phyloP scores from a whole-genome alignment of 2,797 vertebrate genomes.

The Ciconia nigra region DNA sequence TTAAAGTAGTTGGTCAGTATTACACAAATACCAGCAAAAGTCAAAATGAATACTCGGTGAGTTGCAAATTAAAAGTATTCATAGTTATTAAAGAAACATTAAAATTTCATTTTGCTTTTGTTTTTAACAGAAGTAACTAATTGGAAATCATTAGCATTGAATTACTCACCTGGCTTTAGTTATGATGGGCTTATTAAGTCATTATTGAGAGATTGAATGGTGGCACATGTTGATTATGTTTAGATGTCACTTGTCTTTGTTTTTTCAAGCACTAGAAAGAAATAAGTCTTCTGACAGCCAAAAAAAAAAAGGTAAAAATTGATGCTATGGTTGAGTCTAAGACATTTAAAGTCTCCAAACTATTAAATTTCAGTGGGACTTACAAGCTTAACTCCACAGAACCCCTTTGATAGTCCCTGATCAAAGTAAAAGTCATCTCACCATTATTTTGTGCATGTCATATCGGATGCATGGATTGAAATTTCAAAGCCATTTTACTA shows the following conservation, averaged over 20 bases:
- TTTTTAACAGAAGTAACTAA: neutral
- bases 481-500: neutral
- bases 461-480: neutral
- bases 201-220: neutral
- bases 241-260: neutral
- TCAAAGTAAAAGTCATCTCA: neutral
- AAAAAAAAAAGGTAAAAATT: neutral
- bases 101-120: neutral
- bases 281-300: neutral
- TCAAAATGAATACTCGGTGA: accelerated
- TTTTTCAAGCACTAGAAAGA: neutral
- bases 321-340: neutral
- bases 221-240: neutral
- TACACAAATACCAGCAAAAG: neutral
- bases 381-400: neutral
- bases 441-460: accelerated
- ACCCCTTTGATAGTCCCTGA: neutral
- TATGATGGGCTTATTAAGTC: constrained; percentile 5
- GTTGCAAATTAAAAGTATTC: neutral
- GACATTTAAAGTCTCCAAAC: neutral
- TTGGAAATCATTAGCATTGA: constrained; percentile 2
- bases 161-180: constrained; percentile 18
- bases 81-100: neutral
- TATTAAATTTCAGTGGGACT: neutral
- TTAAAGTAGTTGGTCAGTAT: neutral